Conservation (phyloP, 2,888 invertebrate species). For the Hylaea fasciaria region DNA sequence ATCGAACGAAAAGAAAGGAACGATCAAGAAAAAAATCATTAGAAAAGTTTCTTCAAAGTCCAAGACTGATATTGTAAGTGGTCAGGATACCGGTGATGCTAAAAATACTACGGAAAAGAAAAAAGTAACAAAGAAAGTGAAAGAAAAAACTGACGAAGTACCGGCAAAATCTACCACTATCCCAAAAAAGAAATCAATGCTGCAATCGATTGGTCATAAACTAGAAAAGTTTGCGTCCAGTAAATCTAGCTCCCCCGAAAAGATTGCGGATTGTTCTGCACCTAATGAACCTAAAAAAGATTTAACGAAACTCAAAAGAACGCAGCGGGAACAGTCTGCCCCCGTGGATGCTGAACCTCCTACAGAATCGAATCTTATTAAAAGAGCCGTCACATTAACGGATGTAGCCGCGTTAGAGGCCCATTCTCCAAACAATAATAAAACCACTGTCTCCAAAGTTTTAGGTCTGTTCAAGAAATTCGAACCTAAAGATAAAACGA, state of each 20-base stretch:
- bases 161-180: conserved; percentile 58
- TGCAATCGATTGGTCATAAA: conserved; percentile 91
- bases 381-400: conserved; percentile 89
- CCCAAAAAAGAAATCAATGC: conserved; percentile 87
- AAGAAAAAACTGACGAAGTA: conserved; percentile 73
- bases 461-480: conserved; percentile 91
- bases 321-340: conserved; percentile 87
- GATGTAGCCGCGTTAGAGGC: conserved; percentile 84
- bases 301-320: conserved; percentile 80
- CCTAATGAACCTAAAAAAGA: conserved; percentile 60
- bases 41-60: conserved; percentile 79
- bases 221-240: conserved; percentile 88
- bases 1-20: conserved; percentile 69
- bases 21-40: conserved; percentile 77
- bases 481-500: conserved; percentile 84
- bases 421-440: conserved; percentile 75
- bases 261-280: conserved; percentile 63
- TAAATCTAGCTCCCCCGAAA: conserved; percentile 79
- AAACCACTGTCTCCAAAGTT: conserved; percentile 90
- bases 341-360: conserved; percentile 81
- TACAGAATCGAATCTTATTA: conserved; percentile 88
- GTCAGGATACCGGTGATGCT: conserved; percentile 59
- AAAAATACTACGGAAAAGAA: conserved; percentile 71
- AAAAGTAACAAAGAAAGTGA: conserved; percentile 74
- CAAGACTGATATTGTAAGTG: conserved; percentile 68